Evolutionary conservation across 1,140 invertebrate species (phyloP).

Genomic region (Oryctes rhinoceros): DNA sequence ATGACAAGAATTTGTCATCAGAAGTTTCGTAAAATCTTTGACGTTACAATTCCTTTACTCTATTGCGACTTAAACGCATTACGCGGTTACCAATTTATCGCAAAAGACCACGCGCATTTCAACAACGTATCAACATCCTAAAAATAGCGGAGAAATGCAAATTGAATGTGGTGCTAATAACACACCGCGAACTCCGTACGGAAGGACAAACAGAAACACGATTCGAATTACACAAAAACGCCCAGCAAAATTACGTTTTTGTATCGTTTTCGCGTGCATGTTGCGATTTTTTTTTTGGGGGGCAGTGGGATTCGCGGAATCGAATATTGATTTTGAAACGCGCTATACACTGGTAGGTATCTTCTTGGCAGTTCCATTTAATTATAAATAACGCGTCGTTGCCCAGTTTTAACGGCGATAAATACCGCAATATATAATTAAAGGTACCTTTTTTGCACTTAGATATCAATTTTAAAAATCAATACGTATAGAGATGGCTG

Average conservation of each 20-base stretch:
- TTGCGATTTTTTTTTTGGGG: background rate
- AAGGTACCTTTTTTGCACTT: constrained; percentile 24
- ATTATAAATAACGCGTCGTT: background rate
- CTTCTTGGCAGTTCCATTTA: constrained; percentile 1
- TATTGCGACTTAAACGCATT: background rate
- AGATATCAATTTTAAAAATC: constrained; percentile 41
- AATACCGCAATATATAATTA: constrained; percentile 33
- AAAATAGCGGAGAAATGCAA: constrained; percentile 21
- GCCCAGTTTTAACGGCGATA: constrained; percentile 30
- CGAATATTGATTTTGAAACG: constrained; percentile 2
- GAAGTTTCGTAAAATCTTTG: no score
- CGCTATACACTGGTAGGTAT: background rate
- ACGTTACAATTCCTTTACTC: no score
- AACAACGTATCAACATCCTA: background rate
- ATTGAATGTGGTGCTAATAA: constrained; percentile 5
- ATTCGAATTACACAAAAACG: background rate
- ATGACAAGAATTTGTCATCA: no score
- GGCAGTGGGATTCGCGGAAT: background rate
- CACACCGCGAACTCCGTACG: background rate
- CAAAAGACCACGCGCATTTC: background rate
- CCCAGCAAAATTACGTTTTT: constrained; percentile 3
- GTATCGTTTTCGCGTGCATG: constrained; percentile 22
- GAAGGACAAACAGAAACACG: constrained; percentile 1
- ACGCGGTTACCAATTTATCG: background rate
- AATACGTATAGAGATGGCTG: constrained; percentile 4